Base-by-base conservation (phyloP, 2,888 invertebrate genomes). In the Eupsilia transversa region DNA sequence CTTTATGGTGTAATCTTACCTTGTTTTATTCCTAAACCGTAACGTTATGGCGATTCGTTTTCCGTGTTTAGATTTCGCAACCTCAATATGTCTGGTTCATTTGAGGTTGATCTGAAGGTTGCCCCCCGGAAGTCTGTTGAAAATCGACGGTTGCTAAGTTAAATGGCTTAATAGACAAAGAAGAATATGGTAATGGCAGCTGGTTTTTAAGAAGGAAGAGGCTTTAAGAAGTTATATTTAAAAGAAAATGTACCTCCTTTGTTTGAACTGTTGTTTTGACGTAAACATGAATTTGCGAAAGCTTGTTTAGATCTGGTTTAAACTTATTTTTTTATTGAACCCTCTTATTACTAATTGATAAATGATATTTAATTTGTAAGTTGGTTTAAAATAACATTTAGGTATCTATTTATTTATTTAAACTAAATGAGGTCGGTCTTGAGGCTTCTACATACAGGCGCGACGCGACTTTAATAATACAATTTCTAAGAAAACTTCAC, bases 31-130 rank as follows among this genome's bases (percentile, higher is more conserved):
- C 43, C 63, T 59, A 65, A 57, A 49, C 70, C 63, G 23, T 82
- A 54, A 54, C 59, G 38, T 65, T 33, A 73, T 72, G 74, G 73
- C 60, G 59, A 76, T 80, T 74, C 72, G 76, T 72, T 78, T 85
- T 84, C 80, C 84, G 82, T 73, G 61, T 85, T 78, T 74, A 75
- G 63, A 71, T 72, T 74, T 61, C 27, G 60, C 72, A 76, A 78
- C 59, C 70, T 82, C 59, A 69, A 64, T 67, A 68, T 38, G 71
- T 77, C 72, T 72, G 73, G 80, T 83, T 83, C 77, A 80, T 74
- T 77, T 75, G 63, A 80, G 73, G 72, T 80, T 73, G 60, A 35
- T 73, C 38, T 70, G 83, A 78, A 85, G 85, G 85, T 74, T 83
- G 67, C 72, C 49, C 30, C 77, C 65, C 85, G 84, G 84, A 86